Evolutionary conservation across 2,888 invertebrate genomes (phyloP), one percentile per base, ranked within the genome.

Genomic region (Stictocephala bisonia): DNA sequence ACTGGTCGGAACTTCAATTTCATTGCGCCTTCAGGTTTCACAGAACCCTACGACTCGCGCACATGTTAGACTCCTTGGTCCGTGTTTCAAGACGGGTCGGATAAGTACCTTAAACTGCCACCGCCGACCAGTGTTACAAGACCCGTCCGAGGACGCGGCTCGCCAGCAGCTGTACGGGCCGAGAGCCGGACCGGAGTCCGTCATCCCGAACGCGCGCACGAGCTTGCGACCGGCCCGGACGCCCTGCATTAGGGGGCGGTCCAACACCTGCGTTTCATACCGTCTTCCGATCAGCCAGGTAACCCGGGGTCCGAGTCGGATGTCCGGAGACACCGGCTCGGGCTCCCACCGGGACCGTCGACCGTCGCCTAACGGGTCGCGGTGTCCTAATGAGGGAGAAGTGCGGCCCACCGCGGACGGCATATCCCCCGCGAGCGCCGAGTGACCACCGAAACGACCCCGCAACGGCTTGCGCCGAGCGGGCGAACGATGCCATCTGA

Each of bases 11-110:
- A 44, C 35, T 51, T 89, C 84, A 87, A 88, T 88, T 90, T 90
- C 88, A 87, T 87, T 90, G 77, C 87, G 89, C 89, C 88, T 87
- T 85, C 86, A 84, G 87, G 87, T 87, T 88, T 86, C 81, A 13
- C 40, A 81, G n/a, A n/a, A n/a, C 88, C 87, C 88, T 86, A 86
- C 87, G 88, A 90, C 89, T 90, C 86, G 90, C 90, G 87, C 85
- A 89, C 87, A 88, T 87, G 89, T 86, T 89, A 87, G 87, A 89
- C 89, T 90, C 88, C 89, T 89, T 89, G 89, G 90, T 90, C 89
- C 89, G 89, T 90, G 89, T 90, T 90, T 90, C 90, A 90, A 90
- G 90, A 90, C 90, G 90, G 90, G 89, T 88, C 89, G 88, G 85
- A 86, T 84, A 84, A 85, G 84, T 83, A 83, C 83, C 84, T 83